Evolutionary conservation across 1,140 invertebrate species (phyloP), one percentile per base, ranked within the genome.

Genomic region (Delia radicum): DNA sequence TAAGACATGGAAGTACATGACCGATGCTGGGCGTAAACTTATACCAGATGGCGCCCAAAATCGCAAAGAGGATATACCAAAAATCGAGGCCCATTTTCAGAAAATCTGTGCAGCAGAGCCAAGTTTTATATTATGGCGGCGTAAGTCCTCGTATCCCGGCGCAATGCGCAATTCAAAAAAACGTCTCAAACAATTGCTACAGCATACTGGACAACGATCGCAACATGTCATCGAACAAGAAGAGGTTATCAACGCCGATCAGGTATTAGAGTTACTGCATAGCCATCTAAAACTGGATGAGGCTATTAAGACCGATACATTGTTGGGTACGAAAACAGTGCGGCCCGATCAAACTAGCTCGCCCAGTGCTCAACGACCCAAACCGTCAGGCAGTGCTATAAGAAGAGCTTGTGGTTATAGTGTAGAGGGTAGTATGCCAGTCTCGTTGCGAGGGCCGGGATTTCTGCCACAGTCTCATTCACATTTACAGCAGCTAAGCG

Each of bases 1-100:
- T 28, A 96, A 96, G 87, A 95, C 94, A 21, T 96, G 94, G 94
- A 89, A 94, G 75, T 95, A 95, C 83, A 96, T 96, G 94, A 91
- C 94, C 0, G 94, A 96, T 80, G 94, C 94, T 12, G 94, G 94
- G n/a, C 90, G 93, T 55, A 92, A 92, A 80, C 88, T 96, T 13
- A 92, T 96, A 48, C 94, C 94, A 0, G 94, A 95, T 69, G 91
- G 92, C 2, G 89, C 89, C 0, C 89, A 90, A 80, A 92, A 93
- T 86, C 87, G 90, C 5, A 80, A 89, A 1, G 93, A 94, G 80
- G 93, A 94, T 80, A 89, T 95, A 28, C 91, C 92, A 0, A 91
- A 92, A 76, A 92, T 95, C 67, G 94, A 95, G 82, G 91, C 93
- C 15, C 93, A 95, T 80, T 96, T 95, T 82, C 93, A 95, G 81